A percentile compares a stretch with the other conserved stretches of the same genome.
These are phyloP conservation scores for Zoanthus gigantus DNA, from an alignment of 92 coral and sea anemone genomes.

Conservation along the genomic window DNA sequence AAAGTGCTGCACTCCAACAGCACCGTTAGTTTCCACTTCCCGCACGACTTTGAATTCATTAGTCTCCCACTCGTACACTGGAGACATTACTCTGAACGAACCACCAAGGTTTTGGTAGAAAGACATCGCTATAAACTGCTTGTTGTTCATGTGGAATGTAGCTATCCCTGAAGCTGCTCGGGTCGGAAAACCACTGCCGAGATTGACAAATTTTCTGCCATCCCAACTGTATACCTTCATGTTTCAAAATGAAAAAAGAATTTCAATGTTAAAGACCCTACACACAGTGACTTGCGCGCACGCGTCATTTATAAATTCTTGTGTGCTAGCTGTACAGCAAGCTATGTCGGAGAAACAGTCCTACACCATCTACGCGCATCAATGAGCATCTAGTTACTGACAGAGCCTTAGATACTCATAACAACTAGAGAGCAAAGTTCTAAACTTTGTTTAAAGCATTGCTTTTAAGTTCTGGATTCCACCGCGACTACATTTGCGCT, in stretches of 20 bases:
- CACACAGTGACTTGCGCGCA: too few species aligned
- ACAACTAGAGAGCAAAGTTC: too few species aligned
- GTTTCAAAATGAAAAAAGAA: background rate
- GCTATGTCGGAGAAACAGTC: too few species aligned
- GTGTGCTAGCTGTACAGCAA: too few species aligned
- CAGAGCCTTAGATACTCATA: too few species aligned
- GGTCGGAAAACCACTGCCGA: slow-evolving; percentile 65
- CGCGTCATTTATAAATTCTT: too few species aligned
- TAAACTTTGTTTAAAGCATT: too few species aligned
- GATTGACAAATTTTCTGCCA: slow-evolving; percentile 58
- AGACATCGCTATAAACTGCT: slow-evolving; percentile 77
- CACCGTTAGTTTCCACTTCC: slow-evolving; percentile 86
- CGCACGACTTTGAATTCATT: slow-evolving; percentile 60
- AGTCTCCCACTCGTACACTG: slow-evolving; percentile 78
- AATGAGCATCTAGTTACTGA: too few species aligned
- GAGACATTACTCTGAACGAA: slow-evolving; percentile 73
- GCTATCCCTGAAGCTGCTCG: slow-evolving; percentile 95
- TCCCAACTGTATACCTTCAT: slow-evolving; percentile 82
- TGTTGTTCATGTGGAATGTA: slow-evolving; percentile 68
- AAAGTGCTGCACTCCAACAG: slow-evolving; percentile 91
- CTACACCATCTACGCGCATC: too few species aligned
- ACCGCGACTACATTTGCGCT: too few species aligned
- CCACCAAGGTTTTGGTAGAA: slow-evolving; percentile 79
- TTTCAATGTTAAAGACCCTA: background rate
- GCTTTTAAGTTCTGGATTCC: too few species aligned